These are phyloP conservation scores for Protobothrops mucrosquamatus DNA, from an alignment of 2,113 vertebrate genomes.

Conservation along the genomic window DNA sequence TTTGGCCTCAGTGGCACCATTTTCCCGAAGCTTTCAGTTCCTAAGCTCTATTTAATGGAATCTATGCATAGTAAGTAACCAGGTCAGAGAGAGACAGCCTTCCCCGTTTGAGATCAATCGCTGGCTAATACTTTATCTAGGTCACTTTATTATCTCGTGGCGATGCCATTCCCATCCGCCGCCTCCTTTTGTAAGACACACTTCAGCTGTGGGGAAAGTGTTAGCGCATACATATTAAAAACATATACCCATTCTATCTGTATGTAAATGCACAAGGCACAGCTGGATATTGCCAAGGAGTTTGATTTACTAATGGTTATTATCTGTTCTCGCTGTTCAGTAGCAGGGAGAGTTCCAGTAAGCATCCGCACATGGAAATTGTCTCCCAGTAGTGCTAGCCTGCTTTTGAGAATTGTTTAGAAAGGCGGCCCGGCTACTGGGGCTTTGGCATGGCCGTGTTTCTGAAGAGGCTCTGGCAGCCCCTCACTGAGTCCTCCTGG, in stretches of 20 bases:
- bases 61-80: slow-evolving; percentile 81
- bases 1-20: slow-evolving; percentile 58
- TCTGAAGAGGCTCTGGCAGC: slow-evolving; percentile 13
- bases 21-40: slow-evolving; percentile 64
- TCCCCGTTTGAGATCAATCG: slow-evolving; percentile 84
- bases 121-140: slow-evolving; percentile 82
- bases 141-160: slow-evolving; percentile 87
- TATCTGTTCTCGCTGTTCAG: slow-evolving; percentile 95
- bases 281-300: slow-evolving; percentile 94
- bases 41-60: slow-evolving; percentile 86
- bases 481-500: slow-evolving; percentile 18
- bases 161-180: slow-evolving; percentile 74
- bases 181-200: slow-evolving; percentile 71
- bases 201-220: slow-evolving; percentile 74
- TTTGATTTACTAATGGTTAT: slow-evolving; percentile 99
- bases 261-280: slow-evolving; percentile 97
- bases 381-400: slow-evolving; percentile 84
- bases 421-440: slow-evolving; percentile 58
- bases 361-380: slow-evolving; percentile 88
- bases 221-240: slow-evolving; percentile 91
- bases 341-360: slow-evolving; percentile 78
- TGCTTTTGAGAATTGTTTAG: slow-evolving; percentile 75
- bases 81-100: slow-evolving; percentile 73
- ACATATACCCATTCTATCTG: slow-evolving; percentile 98
- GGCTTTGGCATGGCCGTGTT: slow-evolving; percentile 54